phyloP scores from a whole-genome alignment of 2,113 vertebrate species.

The Leiothrix lutea region DNA sequence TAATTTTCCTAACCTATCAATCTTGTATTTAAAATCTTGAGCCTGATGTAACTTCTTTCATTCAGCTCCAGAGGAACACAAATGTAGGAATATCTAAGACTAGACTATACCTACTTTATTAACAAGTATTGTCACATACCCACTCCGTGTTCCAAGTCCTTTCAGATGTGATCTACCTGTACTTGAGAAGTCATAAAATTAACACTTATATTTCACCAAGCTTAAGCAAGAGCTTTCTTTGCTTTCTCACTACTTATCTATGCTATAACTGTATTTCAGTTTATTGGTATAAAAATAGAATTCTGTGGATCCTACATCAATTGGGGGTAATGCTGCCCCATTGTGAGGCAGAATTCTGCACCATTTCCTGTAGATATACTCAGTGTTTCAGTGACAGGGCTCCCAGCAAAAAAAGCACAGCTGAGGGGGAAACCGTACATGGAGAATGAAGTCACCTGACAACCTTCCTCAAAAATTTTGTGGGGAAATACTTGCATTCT shows the following conservation, averaged over 20 bases:
- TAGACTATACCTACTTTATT: not conserved
- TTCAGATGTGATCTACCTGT: not conserved
- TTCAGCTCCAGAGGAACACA: not conserved
- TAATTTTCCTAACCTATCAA: not conserved
- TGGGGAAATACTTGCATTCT: not conserved
- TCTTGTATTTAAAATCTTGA: not conserved
- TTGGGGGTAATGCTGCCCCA: not conserved
- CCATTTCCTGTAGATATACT: not conserved
- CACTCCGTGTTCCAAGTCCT: not conserved
- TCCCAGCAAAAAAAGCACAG: not conserved
- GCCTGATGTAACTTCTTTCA: not conserved
- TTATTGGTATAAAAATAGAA: not conserved
- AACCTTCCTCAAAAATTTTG: not conserved
- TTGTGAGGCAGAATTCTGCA: not conserved
- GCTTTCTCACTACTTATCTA: not conserved
- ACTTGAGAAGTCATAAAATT: not conserved
- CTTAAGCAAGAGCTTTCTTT: not conserved
- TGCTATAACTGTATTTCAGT: not conserved
- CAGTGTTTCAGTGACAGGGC: not conserved
- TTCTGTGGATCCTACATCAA: not conserved
- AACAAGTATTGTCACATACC: not conserved
- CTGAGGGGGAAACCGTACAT: not conserved
- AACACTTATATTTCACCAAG: not conserved
- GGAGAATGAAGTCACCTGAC: not conserved
- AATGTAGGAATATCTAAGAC: not conserved